A percentile compares a stretch with the other conserved stretches of the same genome.
Conservation (phyloP, 2,113 vertebrate species). For the Microtus pennsylvanicus region DNA sequence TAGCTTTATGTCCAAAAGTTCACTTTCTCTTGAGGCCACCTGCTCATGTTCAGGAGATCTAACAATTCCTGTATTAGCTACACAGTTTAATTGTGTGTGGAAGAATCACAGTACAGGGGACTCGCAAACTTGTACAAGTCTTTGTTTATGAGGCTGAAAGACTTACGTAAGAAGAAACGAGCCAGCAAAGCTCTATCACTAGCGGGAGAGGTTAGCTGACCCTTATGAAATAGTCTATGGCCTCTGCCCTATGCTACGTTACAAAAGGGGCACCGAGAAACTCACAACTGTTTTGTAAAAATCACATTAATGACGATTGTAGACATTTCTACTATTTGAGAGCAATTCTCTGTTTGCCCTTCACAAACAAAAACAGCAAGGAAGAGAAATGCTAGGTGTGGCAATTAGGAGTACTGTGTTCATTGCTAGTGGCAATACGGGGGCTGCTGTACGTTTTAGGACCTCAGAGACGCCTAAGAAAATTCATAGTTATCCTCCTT, state of each 20-base stretch:
- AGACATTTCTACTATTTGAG: constrained; percentile 29
- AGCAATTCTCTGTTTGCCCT: constrained; percentile 20
- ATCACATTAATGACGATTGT: background rate
- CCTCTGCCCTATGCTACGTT: constrained; percentile 31
- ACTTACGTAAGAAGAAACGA: constrained; percentile 46
- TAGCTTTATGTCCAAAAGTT: constrained; percentile 38
- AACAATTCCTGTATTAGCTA: constrained; percentile 37
- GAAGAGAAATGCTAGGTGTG: constrained; percentile 33
- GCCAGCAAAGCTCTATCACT: constrained; percentile 30
- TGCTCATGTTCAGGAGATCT: background rate
- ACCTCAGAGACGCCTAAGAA: constrained; percentile 41
- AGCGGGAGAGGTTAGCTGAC: background rate
- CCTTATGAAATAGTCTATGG: background rate
- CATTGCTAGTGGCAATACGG: background rate
- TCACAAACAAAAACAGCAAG: background rate
- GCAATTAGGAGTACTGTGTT: constrained; percentile 2
- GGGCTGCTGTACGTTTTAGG: background rate
- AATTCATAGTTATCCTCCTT: background rate
- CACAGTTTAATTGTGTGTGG: constrained; percentile 24
- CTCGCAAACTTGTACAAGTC: constrained; percentile 22
- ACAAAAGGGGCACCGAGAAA: constrained; percentile 5
- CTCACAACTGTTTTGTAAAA: background rate
- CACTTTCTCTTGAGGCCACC: constrained; percentile 30
- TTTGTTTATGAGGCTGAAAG: constrained; percentile 48
- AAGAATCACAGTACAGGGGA: constrained; percentile 54